Evolutionary conservation across 2,888 invertebrate species (phyloP).

Genomic region (Heteromyza rotundicornis): DNA sequence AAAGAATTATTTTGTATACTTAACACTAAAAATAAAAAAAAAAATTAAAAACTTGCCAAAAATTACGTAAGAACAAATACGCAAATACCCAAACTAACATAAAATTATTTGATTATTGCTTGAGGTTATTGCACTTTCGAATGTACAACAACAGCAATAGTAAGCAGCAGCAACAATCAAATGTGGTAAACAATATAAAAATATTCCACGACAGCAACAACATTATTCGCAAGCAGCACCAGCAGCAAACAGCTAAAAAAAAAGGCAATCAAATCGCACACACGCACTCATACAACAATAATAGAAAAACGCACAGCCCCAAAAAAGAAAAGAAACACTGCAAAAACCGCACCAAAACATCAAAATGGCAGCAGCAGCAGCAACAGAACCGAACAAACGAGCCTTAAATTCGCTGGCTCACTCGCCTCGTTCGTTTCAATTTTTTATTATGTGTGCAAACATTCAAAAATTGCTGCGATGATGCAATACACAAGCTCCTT

Average conservation of each 20-base stretch:
- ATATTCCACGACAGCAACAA: neutral
- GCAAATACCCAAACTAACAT: neutral
- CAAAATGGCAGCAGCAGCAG: neutral
- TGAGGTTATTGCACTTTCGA: slow-evolving; percentile 4
- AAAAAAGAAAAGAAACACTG: too few relatives aligned
- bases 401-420: too few relatives aligned
- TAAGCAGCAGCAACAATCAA: slow-evolving; percentile 23
- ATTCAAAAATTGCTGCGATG: neutral
- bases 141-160: neutral
- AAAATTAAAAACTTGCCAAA: neutral
- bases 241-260: neutral
- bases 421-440: neutral
- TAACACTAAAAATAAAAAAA: neutral
- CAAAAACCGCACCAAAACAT: too few relatives aligned
- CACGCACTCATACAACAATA: too few relatives aligned
- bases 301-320: too few relatives aligned
- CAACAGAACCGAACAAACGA: neutral
- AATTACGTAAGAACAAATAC: neutral
- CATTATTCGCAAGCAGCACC: neutral
- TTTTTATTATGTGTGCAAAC: neutral
- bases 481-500: too few relatives aligned
- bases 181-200: neutral
- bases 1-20: neutral
- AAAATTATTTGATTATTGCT: neutral
- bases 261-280: too few relatives aligned